phyloP scores from a whole-genome alignment of 2,113 vertebrate genomes.

The Takifugu flavidus region DNA sequence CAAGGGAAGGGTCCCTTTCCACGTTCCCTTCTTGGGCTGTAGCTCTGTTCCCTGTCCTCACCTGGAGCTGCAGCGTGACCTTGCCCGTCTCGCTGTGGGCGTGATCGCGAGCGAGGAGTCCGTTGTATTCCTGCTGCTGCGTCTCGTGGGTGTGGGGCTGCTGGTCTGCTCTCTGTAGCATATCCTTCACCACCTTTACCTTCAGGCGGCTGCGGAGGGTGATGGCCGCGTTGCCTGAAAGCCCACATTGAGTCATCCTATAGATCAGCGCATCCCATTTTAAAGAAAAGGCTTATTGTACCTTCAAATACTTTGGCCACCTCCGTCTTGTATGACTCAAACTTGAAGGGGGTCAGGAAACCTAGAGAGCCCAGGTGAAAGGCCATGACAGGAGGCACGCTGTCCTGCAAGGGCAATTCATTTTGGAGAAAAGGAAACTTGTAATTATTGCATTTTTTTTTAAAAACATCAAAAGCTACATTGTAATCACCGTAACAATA shows the following conservation, averaged over 20 bases:
- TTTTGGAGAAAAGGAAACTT: too few species aligned
- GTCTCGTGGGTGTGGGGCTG: conserved; percentile 27
- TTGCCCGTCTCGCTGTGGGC: conserved; percentile 68
- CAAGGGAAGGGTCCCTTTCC: too few species aligned
- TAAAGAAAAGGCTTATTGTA: conserved; percentile 19
- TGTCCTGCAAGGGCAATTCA: conserved; percentile 54
- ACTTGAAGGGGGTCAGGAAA: conserved; percentile 80
- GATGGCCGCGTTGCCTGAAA: conserved; percentile 78
- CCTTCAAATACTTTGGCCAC: conserved; percentile 82
- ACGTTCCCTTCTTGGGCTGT: too few species aligned
- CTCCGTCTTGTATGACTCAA: conserved; percentile 78
- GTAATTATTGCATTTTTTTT: too few species aligned
- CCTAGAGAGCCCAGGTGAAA: conserved; percentile 81
- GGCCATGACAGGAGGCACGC: conserved; percentile 81
- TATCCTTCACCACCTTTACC: conserved; percentile 80
- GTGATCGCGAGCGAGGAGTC: conserved; percentile 63
- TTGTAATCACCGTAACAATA: too few species aligned
- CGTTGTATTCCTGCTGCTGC: conserved; percentile 60
- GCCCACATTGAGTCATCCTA: background rate
- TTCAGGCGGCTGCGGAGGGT: conserved; percentile 79
- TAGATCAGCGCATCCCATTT: background rate
- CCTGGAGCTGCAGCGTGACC: conserved; percentile 79
- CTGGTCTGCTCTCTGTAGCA: conserved; percentile 58
- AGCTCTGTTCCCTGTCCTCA: conserved; percentile 23
- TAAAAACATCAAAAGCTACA: too few species aligned